Evolutionary conservation across 2,888 invertebrate genomes (phyloP), one percentile per base, ranked within the genome.

Genomic region (Cyclophora albipunctata): DNA sequence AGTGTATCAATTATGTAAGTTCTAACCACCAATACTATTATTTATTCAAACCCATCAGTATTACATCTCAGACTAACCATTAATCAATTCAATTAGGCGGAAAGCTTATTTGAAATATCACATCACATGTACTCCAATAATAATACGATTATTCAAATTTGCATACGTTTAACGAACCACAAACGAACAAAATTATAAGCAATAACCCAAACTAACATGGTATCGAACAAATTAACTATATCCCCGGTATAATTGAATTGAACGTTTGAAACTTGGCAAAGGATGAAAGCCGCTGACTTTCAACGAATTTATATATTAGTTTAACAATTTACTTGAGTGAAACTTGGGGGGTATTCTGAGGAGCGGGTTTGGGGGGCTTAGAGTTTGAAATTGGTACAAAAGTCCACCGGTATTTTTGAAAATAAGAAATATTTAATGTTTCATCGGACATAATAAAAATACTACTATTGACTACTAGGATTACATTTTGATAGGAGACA

Each of bases 221-320:
- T 47, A 47, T 47, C 33, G 62, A 68, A 67, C 66, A 67, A 75
- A 75, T 78, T 75, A 75, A 65, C 66, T 59, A 64, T 64, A 67
- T 69, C 64, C 58, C 62, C 65, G 62, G 69, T 67, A 71, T 37
- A 73, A 79, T 75, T 76, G 68, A 76, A 77, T 72, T 67, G 66
- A 69, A 73, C 68, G 62, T 59, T 52, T 20, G 58, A 59, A 67
- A 69, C 67, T 63, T 68, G 55, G 53, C 53, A 59, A 51, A 64
- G 68, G 64, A 67, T 69, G 55, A 67, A 64, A 73, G 63, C 71
- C 73, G 62, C 69, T 69, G 75, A 72, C 72, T 76, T 74, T 73
- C 71, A 60, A 55, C 59, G 60, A 77, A 73, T 76, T 75, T 73
- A 71, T 74, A 73, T 73, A 75, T 73, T 73, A 75, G 77, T 70